These are phyloP conservation scores for Holacanthella duospinosa DNA, from an alignment of 2,888 invertebrate species.

Conservation along the genomic window DNA sequence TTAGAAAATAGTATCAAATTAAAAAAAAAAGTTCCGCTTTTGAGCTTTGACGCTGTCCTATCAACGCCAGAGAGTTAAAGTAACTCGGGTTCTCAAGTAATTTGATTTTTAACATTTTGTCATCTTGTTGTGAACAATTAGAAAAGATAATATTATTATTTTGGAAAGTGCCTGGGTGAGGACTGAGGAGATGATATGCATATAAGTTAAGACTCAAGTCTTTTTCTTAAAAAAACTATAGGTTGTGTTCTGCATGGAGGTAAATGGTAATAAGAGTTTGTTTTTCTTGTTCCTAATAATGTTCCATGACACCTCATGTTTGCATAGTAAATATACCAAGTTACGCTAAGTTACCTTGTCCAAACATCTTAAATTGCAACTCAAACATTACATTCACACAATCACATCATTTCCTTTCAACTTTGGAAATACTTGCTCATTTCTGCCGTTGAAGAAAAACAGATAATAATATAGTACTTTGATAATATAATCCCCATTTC, in stretches of 20 bases:
- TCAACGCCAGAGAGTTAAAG: no score
- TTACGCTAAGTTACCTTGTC: constrained; percentile 34
- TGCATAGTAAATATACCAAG: constrained; percentile 31
- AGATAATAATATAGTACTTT: no score
- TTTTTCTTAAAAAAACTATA: neutral
- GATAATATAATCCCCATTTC: no score
- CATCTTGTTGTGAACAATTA: neutral
- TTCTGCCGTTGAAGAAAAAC: no score
- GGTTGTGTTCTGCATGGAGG: neutral
- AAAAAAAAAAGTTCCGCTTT: no score
- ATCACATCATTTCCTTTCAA: neutral
- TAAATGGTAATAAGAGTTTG: neutral
- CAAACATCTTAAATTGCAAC: constrained; percentile 37
- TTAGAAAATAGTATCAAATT: neutral
- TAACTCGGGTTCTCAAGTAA: no score
- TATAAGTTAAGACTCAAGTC: neutral
- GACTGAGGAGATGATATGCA: neutral
- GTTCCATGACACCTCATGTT: constrained; percentile 13
- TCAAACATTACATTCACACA: constrained; percentile 27
- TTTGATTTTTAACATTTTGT: neutral
- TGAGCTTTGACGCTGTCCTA: no score
- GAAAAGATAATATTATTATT: neutral
- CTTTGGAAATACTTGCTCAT: no score
- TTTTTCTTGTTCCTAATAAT: constrained; percentile 11
- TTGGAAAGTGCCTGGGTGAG: neutral